These are phyloP conservation scores for Halyomorpha halys DNA, from an alignment of 1,140 invertebrate species.

Conservation along the genomic window DNA sequence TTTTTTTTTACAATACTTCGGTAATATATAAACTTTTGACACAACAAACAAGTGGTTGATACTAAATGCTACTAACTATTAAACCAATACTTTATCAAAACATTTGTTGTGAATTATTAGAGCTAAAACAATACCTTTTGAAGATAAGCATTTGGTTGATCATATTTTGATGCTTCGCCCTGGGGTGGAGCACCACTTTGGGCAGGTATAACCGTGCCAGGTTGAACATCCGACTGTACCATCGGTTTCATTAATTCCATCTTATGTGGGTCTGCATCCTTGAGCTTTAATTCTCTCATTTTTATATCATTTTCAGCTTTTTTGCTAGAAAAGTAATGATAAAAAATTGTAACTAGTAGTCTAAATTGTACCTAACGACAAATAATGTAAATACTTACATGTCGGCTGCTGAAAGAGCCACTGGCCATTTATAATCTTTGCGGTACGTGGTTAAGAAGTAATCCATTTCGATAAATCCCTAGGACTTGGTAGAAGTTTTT, in stretches of 20 bases:
- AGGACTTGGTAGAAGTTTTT: no score
- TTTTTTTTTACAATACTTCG: no score
- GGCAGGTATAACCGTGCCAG: background rate
- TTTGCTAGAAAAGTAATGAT: background rate
- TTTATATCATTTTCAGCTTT: background rate
- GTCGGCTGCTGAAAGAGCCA: background rate
- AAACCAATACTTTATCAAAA: no score
- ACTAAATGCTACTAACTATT: no score
- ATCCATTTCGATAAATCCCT: constrained; percentile 9
- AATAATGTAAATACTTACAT: background rate
- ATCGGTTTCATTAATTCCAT: background rate
- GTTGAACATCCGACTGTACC: background rate
- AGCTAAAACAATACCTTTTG: constrained; percentile 9
- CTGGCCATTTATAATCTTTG: constrained; percentile 25
- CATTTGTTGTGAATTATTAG: no score
- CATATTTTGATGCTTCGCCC: constrained; percentile 19
- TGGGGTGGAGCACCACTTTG: constrained; percentile 21
- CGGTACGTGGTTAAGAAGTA: constrained; percentile 23
- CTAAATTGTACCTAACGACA: background rate
- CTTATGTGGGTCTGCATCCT: background rate
- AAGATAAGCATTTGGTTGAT: constrained; percentile 24
- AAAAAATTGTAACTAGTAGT: no score
- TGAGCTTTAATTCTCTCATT: background rate
- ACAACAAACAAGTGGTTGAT: no score
- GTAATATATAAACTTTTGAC: no score